Evolutionary conservation across 64 coral and sea anemone species (phyloP).

Genomic region (Anthopleura sola): DNA sequence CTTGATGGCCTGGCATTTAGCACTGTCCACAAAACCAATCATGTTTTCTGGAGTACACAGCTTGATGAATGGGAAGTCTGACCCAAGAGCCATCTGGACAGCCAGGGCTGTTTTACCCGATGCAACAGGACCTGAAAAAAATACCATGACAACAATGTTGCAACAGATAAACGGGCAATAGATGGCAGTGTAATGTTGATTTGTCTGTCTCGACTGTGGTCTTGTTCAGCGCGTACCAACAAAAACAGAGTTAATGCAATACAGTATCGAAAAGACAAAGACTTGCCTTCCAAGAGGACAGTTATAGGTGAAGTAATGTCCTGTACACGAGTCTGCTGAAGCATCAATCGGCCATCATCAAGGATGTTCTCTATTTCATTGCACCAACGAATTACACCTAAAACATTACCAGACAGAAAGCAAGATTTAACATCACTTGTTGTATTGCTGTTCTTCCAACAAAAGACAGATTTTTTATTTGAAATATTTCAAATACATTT

Average conservation of each 20-base stretch:
- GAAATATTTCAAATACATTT: too few relatives aligned
- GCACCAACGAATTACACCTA: slow-evolving; percentile 86
- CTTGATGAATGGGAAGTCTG: slow-evolving; percentile 96
- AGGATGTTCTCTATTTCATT: slow-evolving; percentile 70
- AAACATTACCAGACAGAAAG: not conserved
- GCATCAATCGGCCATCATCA: slow-evolving; percentile 72
- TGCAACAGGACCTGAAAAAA: slow-evolving; percentile 64
- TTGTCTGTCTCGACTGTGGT: too few relatives aligned
- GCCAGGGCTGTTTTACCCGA: slow-evolving; percentile 94
- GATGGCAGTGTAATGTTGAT: too few relatives aligned
- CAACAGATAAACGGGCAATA: too few relatives aligned
- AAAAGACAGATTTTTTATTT: too few relatives aligned
- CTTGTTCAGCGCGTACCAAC: too few relatives aligned
- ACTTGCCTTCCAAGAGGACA: slow-evolving; percentile 88
- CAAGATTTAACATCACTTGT: not conserved
- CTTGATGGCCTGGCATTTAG: slow-evolving; percentile 92
- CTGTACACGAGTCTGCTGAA: slow-evolving; percentile 86
- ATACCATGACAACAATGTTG: not conserved
- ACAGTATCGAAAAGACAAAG: too few relatives aligned
- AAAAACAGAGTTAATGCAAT: too few relatives aligned
- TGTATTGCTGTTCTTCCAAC: not conserved
- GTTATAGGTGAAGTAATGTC: slow-evolving; percentile 92
- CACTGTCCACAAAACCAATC: slow-evolving; percentile 86
- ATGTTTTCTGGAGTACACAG: slow-evolving; percentile 89
- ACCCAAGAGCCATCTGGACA: slow-evolving; percentile 84